These are phyloP conservation scores for Machimus rusticus DNA, from an alignment of 2,888 invertebrate species.

Conservation along the genomic window DNA sequence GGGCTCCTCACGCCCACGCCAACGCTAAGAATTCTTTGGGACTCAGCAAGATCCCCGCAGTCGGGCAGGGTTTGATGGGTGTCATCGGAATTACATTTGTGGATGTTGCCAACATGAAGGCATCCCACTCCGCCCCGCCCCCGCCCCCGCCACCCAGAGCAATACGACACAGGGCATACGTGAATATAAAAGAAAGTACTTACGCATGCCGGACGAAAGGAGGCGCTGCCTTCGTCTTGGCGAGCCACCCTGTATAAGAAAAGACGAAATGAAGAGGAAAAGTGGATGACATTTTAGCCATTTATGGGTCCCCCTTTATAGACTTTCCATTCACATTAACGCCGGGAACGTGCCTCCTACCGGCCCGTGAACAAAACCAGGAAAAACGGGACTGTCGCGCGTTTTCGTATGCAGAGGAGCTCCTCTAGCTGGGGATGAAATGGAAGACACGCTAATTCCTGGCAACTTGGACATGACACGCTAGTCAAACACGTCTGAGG, in stretches of 20 bases:
- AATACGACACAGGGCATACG: background rate
- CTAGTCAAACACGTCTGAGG: conserved; percentile 26
- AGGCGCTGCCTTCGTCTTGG: background rate
- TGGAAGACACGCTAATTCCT: conserved; percentile 29
- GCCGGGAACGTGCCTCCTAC: conserved; percentile 39
- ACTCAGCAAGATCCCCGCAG: background rate
- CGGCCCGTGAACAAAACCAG: background rate
- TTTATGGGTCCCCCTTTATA: conserved; percentile 41
- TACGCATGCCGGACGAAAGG: conserved; percentile 12
- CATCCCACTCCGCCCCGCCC: background rate
- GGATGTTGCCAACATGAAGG: conserved; percentile 35
- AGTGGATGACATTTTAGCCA: conserved; percentile 43
- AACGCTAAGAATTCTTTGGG: background rate
- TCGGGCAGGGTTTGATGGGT: conserved; percentile 36
- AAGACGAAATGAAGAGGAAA: conserved; percentile 38
- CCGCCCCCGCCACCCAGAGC: background rate
- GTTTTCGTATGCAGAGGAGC: conserved; percentile 28
- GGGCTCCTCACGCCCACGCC: background rate
- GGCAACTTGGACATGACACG: conserved; percentile 34
- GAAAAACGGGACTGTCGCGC: background rate
- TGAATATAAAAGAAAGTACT: conserved; percentile 40
- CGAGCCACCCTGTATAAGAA: background rate
- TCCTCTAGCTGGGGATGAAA: conserved; percentile 22
- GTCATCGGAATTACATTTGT: conserved; percentile 44
- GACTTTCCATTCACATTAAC: conserved; percentile 44